These are phyloP conservation scores for Habropoda laboriosa DNA, from an alignment of 1,140 invertebrate species.

Conservation along the genomic window DNA sequence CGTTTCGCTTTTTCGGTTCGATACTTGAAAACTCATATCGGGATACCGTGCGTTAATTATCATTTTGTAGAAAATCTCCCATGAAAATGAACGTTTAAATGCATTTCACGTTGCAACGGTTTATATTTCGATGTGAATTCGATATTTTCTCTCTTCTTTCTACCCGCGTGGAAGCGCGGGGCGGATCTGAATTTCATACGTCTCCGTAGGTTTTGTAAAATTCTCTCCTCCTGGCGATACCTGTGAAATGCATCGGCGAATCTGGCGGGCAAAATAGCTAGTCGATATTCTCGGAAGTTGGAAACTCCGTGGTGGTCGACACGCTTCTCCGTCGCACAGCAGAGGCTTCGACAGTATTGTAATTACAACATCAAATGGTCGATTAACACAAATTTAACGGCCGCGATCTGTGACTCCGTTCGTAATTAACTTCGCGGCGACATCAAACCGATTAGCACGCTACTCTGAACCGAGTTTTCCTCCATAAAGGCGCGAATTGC, in stretches of 20 bases:
- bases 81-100: neutral
- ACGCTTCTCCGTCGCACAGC: neutral
- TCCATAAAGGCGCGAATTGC: slow-evolving; percentile 13
- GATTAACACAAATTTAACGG: slow-evolving; percentile 59
- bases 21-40: too few relatives aligned
- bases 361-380: slow-evolving; percentile 62
- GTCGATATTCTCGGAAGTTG: slow-evolving; percentile 5
- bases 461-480: slow-evolving; percentile 39
- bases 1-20: too few relatives aligned
- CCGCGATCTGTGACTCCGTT: slow-evolving; percentile 23
- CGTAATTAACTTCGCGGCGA: slow-evolving; percentile 56
- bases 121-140: neutral
- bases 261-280: neutral
- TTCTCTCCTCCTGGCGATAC: slow-evolving; percentile 3
- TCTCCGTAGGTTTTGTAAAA: neutral
- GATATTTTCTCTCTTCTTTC: neutral
- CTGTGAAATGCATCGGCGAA: neutral
- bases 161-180: too few relatives aligned
- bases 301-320: neutral
- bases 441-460: slow-evolving; percentile 49
- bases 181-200: neutral
- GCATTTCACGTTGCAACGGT: neutral
- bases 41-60: too few relatives aligned
- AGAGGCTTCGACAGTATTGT: slow-evolving; percentile 44
- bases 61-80: neutral